Evolutionary conservation across 2,113 vertebrate genomes (phyloP), one percentile per base, ranked within the genome.

Genomic region (Hippolais icterina): DNA sequence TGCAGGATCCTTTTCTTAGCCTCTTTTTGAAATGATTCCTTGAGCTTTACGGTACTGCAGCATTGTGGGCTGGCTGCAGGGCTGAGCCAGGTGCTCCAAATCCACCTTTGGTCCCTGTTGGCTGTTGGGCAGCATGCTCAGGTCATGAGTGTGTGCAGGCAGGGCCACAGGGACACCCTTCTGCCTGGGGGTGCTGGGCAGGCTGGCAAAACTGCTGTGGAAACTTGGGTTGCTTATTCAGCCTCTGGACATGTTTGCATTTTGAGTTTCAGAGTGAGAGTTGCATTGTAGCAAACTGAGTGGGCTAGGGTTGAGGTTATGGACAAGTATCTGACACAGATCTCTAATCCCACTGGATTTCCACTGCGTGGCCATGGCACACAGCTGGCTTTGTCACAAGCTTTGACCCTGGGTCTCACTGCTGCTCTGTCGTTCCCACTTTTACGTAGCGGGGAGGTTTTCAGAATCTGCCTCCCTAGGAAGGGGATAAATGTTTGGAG

Each of bases 111-210:
- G 39, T 57, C 25, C 3, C 1, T 52, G 15, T 2, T 46, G 42
- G n/a, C 17, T 77, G 22, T 2, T 1, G 9, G 33, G 39, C 57
- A 76, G 12, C 27, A 1, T 0, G 0, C 49, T 52, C 15, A 23
- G 46, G 7, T 63, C 1, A 1, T 61, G 59, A 15, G 16, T 15
- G 6, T 3, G 6, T 6, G 46, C 13, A 16, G 37, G 22, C 21
- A 44, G 57, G 29, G 47, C 53, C 1, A 2, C 21, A 11, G 63
- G 23, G 33, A 33, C 1, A 3, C 15, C 19, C 18, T 74, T 41
- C 70, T 60, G 68, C 46, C 74, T 70, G 56, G n/a, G 31, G 6
- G 2, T 74, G 37, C 68, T 83, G 54, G 7, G 1, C 13, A 76
- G 65, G 10, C 37, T 87, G 39, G n/a, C 8, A 82, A 66, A 69